Conservation (phyloP, 2,888 invertebrate genomes). For the Eledone cirrhosa region DNA sequence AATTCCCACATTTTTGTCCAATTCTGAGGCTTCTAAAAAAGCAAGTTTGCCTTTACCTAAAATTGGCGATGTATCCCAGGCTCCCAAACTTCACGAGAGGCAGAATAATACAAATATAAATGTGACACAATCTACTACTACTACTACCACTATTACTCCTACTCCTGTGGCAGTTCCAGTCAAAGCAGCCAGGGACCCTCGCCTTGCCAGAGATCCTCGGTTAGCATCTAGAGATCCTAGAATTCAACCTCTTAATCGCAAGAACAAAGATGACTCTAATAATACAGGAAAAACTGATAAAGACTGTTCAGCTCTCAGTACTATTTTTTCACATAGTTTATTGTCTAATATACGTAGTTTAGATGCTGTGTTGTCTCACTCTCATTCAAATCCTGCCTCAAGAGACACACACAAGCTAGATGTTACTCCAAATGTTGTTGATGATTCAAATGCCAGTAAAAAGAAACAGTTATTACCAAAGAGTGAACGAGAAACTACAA, state of each 20-base stretch:
- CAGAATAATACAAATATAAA: too few relatives aligned
- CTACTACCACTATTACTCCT: background rate
- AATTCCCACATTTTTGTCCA: background rate
- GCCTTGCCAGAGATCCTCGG: conserved; percentile 38
- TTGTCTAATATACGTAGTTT: conserved; percentile 4
- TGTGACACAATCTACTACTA: background rate
- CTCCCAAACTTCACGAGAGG: background rate
- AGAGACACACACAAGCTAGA: too few relatives aligned
- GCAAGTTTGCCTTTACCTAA: conserved; percentile 11
- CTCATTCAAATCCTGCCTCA: too few relatives aligned
- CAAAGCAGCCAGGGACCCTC: conserved; percentile 34
- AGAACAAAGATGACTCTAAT: background rate
- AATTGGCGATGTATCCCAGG: background rate
- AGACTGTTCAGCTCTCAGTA: background rate
- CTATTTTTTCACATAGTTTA: background rate
- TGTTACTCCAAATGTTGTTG: too few relatives aligned
- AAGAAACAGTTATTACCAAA: too few relatives aligned
- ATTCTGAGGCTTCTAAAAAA: background rate
- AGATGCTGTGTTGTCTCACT: conserved; percentile 16
- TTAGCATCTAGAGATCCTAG: conserved; percentile 29
- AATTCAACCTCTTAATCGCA: background rate
- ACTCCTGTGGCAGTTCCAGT: background rate
- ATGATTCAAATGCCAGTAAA: too few relatives aligned
- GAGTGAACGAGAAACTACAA: too few relatives aligned
- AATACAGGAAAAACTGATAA: background rate